Evolutionary conservation across 2,888 invertebrate species (phyloP), one percentile per base, ranked within the genome.

Genomic region (Nineta flava): DNA sequence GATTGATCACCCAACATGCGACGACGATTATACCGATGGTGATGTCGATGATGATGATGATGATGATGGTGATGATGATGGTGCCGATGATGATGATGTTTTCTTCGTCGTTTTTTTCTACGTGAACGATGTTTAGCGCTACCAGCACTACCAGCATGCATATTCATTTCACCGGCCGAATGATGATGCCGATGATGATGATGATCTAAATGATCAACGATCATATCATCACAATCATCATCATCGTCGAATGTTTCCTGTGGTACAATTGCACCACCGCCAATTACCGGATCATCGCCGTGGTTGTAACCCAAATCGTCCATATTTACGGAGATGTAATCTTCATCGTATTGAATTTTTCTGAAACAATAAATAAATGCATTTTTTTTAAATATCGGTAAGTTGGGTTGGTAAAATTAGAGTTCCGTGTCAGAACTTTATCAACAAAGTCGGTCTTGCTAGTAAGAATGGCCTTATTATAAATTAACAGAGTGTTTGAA

Each of bases 251-350:
- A 26, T 26, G 32, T 32, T 17, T 47, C 47, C 6, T 47, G 34
- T n/a, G 47, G 47, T 9, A 34, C 47, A 34, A 34, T 34, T 16
- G 35, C 35, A 10, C 32, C 47, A n/a, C 34, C 16, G 12, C 34
- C 44, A 19, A 19, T 43, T 3, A 21, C 56, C 34, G 59, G 57
- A 57, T 61, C 64, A 47, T 64, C 61, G 32, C 64, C 63, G 42
- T 62, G 68, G 35, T 65, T 59, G 50, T 68, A 68, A 50, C 67
- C 60, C 46, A 55, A 60, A 13, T 62, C 68, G 45, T 71, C 72
- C 57, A 73, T 67, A 58, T 71, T 69, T 53, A 73, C 60, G 50
- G 73, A 69, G 41, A 74, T 62, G 61, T 72, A 73, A 55, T 73
- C 72, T 53, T 70, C 68, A 56, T 71, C 70, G 58, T 67, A 69